Percentiles rank a stretch among this genome's conserved stretches.
Evolutionary conservation across 35 echinoderm and acorn worm genomes (phyloP).

Genomic region (Heliocidaris erythrogramma): DNA sequence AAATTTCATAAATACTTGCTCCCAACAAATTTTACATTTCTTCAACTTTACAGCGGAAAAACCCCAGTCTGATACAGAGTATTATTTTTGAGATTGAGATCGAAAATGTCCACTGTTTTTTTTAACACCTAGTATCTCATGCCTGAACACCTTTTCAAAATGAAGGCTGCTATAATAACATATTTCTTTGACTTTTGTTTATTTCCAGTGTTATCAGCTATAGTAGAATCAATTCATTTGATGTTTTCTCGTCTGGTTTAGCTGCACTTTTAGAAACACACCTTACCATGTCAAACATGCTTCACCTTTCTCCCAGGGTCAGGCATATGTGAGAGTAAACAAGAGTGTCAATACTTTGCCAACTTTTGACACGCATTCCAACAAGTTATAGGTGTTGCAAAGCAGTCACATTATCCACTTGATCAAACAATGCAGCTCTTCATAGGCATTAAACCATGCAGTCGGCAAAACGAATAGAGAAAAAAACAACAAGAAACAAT

Average conservation of each 20-base stretch:
- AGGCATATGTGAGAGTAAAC: neutral
- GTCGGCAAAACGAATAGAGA: neutral
- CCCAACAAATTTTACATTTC: no score
- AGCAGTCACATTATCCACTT: neutral
- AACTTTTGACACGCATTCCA: neutral
- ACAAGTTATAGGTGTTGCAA: neutral
- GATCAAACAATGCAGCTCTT: neutral
- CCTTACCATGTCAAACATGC: neutral
- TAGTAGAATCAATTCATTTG: no score
- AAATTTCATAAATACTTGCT: no score
- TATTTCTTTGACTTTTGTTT: neutral
- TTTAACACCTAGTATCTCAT: neutral
- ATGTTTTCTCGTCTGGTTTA: neutral
- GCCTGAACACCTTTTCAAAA: neutral
- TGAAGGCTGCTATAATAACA: neutral
- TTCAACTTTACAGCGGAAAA: no score
- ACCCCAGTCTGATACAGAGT: no score
- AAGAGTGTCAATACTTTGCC: slow-evolving; percentile 1
- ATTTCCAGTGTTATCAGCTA: neutral
- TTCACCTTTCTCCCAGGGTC: neutral
- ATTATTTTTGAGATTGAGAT: no score
- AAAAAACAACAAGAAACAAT: neutral
- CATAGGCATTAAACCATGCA: neutral
- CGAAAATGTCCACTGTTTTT: no score
- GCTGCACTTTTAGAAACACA: neutral